These are phyloP conservation scores for Trileptium ribeirensis DNA, from an alignment of 2,888 invertebrate genomes.

Conservation along the genomic window DNA sequence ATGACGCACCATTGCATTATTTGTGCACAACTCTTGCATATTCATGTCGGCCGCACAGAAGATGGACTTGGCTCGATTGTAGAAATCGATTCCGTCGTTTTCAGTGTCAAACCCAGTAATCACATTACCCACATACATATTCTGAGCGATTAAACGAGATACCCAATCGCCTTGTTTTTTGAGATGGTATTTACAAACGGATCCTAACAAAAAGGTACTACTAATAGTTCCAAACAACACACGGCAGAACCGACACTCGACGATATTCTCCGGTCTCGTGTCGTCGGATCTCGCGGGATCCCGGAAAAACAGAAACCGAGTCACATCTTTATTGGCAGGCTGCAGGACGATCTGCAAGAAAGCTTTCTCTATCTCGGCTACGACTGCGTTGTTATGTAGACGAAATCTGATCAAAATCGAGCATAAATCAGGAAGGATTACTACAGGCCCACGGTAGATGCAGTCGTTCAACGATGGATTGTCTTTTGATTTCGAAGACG, in stretches of 20 bases:
- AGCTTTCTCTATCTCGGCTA: slow-evolving; percentile 32
- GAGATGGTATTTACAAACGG: slow-evolving; percentile 9
- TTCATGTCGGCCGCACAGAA: slow-evolving; percentile 21
- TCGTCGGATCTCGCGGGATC: slow-evolving; percentile 14
- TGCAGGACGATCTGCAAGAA: slow-evolving; percentile 11
- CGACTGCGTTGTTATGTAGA: slow-evolving; percentile 25
- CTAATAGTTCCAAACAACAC: not conserved
- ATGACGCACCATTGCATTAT: not conserved
- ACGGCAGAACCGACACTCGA: not conserved
- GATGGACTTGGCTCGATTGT: slow-evolving; percentile 23
- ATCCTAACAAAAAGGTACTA: slow-evolving; percentile 3
- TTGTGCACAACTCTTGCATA: slow-evolving; percentile 17
- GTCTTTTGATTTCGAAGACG: slow-evolving; percentile 20
- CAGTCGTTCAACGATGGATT: slow-evolving; percentile 32
- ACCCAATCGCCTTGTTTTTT: not conserved
- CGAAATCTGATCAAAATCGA: slow-evolving; percentile 29
- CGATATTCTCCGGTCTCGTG: slow-evolving; percentile 3
- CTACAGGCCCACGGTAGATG: slow-evolving; percentile 30
- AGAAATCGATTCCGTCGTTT: slow-evolving; percentile 23
- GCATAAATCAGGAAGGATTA: slow-evolving; percentile 25
- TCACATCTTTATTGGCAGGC: slow-evolving; percentile 27
- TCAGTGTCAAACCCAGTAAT: not conserved
- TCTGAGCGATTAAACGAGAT: slow-evolving; percentile 16
- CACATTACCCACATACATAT: slow-evolving; percentile 35
- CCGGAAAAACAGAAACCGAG: slow-evolving; percentile 33